Evolutionary conservation across 2,888 invertebrate species (phyloP), one percentile per base, ranked within the genome.

Genomic region (Adelognathus sp.): DNA sequence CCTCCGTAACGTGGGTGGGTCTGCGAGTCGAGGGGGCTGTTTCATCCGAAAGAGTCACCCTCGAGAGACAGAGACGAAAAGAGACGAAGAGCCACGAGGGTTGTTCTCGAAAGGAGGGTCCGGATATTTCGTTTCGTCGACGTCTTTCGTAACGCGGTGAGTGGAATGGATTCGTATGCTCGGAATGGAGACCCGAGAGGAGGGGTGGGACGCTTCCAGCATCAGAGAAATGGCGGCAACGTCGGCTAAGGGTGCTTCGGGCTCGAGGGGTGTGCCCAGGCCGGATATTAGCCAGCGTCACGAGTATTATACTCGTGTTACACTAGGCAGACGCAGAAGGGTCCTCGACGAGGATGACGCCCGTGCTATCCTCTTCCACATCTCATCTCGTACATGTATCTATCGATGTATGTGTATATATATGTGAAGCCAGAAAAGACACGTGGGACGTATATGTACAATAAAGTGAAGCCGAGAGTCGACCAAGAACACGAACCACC

Each of bases 141-240:
- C 71, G 24, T 78, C 77, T 77, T n/a, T 69, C 50, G 36, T 50
- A 56, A 7, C 29, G 46, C 54, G 50, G 69, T 63, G 58, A 67
- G 81, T 76, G 75, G 74, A 76, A 73, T 79, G 83, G 82, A 83
- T 84, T 84, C 83, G 83, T 83, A 81, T 85, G 80, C 69, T 72
- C 76, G 83, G 77, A 66, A 36, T 41, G 63, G 56, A 50, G 27
- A 3, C 4, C 9, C 7, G n/a, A 46, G 69, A 70, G 61, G 67
- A 69, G 64, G 4, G 76, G 63, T 60, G 50, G n/a, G n/a, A n/a
- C n/a, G 52, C 52, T 31, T 36, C 54, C 41, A 60, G 67, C 66
- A 64, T 60, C 36, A 79, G 73, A 61, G 72, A 36, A 71, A 80
- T 85, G 83, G 84, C 84, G 81, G 71, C 80, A 79, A 31, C 24